Evolutionary conservation across 2,113 vertebrate species (phyloP).

Genomic region (Gambusia affinis): DNA sequence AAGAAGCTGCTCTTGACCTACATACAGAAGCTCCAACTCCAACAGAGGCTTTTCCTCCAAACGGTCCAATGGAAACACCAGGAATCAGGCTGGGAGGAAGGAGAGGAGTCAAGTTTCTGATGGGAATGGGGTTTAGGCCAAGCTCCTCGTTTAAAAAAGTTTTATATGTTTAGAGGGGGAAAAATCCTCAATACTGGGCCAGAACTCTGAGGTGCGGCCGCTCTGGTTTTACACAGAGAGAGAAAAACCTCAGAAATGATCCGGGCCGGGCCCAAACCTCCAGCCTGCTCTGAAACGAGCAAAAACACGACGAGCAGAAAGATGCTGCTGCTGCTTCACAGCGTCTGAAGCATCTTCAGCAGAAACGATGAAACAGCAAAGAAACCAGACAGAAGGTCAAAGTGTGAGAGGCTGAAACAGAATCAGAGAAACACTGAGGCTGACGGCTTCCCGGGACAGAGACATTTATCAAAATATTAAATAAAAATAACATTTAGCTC

Average conservation of each 20-base stretch:
- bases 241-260: slow-evolving; percentile 69
- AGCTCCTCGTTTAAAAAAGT: slow-evolving; percentile 38
- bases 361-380: not conserved
- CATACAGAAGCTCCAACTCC: slow-evolving; percentile 47
- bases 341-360: not conserved
- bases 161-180: slow-evolving; percentile 3
- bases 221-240: slow-evolving; percentile 49
- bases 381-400: slow-evolving; percentile 24
- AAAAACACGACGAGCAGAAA: slow-evolving; percentile 23
- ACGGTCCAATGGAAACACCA: slow-evolving; percentile 12
- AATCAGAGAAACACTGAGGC: not conserved
- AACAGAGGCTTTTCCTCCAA: not conserved
- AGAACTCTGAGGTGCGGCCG: slow-evolving; percentile 40
- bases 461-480: too few species aligned
- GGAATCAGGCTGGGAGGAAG: slow-evolving; percentile 36
- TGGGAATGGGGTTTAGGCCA: slow-evolving; percentile 56
- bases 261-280: slow-evolving; percentile 54
- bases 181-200: slow-evolving; percentile 27
- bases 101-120: slow-evolving; percentile 31
- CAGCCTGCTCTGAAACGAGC: slow-evolving; percentile 44
- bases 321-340: not conserved
- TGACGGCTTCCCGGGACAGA: too few species aligned
- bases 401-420: slow-evolving; percentile 35
- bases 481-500: too few species aligned
- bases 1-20: slow-evolving; percentile 75